Base-by-base conservation (phyloP, 2,888 invertebrate species). In the Spodoptera picta region DNA sequence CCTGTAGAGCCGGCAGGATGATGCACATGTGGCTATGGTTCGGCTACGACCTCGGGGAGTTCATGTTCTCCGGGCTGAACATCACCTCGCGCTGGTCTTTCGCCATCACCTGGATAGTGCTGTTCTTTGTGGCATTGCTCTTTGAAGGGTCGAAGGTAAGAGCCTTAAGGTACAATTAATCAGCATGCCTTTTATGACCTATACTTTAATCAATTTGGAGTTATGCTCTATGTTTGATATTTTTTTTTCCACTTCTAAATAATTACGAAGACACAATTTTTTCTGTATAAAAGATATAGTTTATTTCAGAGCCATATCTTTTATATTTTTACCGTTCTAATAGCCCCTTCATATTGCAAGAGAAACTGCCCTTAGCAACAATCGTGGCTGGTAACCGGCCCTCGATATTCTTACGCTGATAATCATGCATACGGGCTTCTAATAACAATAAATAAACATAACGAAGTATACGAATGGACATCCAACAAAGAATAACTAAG, bases 1-100 rank as follows among this genome's bases (percentile, higher is more conserved):
- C 24, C n/a, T 11, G 46, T 24, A 27, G 14, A 45, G n/a, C n/a
- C 60, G 75, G 86, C 90, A 59, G 46, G 76, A 87, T 50, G 77
- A 96, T 96, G 96, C 95, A 95, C 80, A 95, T 96, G 95, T 95
- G 92, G 87, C 96, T 96, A 92, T 96, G 96, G 96, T 96, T 96
- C 88, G 96, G 96, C 58, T 95, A 93, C 72, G 90, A 96, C 84
- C 89, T 97, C 60, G 95, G 95, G 14, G 93, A 96, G 73, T 96
- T 96, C 87, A 87, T 97, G 81, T 96, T 97, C 87, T 87, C 95
- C 51, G 96, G 96, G 24, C 95, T 96, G 52, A 90, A 92, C 73
- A 93, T 97, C 60, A 91, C 84, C 77, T 91, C 95, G 44, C 86
- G 91, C 4, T 90, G 92, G 88, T 92, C 95, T 42, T 92, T 97